A percentile compares a stretch with the other conserved stretches of the same genome.
These are phyloP conservation scores for Prietella phreatophila DNA, from an alignment of 2,113 vertebrate species.

Conservation along the genomic window DNA sequence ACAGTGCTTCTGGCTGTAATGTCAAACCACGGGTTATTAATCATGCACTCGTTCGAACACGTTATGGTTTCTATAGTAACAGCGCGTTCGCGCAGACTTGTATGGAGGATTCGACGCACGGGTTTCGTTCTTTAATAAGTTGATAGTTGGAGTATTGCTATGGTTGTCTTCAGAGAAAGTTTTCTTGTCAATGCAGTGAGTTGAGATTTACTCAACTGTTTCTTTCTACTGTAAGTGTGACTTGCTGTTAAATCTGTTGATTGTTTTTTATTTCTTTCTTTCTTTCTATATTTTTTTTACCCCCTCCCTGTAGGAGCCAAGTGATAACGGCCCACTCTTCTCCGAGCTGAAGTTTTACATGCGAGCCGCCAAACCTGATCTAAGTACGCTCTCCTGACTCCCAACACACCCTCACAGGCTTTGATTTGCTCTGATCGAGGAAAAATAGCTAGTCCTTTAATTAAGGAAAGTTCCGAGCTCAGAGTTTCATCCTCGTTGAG, in stretches of 20 bases:
- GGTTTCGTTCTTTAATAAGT: neutral
- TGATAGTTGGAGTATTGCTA: neutral
- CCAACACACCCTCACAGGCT: conserved; percentile 28
- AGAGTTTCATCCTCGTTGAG: conserved; percentile 46
- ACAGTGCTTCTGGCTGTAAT: neutral
- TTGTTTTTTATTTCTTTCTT: neutral
- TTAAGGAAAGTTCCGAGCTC: conserved; percentile 65
- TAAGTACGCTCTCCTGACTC: conserved; percentile 78
- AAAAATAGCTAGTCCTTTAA: conserved; percentile 68
- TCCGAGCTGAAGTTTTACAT: conserved; percentile 96
- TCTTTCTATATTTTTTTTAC: neutral
- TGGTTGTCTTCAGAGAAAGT: neutral
- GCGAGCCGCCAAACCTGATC: conserved; percentile 91
- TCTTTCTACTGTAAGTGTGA: neutral
- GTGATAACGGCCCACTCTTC: conserved; percentile 93
- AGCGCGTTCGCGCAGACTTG: neutral
- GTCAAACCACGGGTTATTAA: neutral
- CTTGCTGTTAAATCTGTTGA: neutral
- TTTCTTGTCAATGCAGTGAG: neutral
- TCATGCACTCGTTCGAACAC: neutral
- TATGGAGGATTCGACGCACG: too few species aligned
- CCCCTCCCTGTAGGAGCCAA: conserved; percentile 80
- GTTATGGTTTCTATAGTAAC: neutral
- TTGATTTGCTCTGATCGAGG: conserved; percentile 50
- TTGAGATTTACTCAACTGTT: neutral